Evolutionary conservation across 2,113 vertebrate species (phyloP).

Genomic region (Charina bottae): DNA sequence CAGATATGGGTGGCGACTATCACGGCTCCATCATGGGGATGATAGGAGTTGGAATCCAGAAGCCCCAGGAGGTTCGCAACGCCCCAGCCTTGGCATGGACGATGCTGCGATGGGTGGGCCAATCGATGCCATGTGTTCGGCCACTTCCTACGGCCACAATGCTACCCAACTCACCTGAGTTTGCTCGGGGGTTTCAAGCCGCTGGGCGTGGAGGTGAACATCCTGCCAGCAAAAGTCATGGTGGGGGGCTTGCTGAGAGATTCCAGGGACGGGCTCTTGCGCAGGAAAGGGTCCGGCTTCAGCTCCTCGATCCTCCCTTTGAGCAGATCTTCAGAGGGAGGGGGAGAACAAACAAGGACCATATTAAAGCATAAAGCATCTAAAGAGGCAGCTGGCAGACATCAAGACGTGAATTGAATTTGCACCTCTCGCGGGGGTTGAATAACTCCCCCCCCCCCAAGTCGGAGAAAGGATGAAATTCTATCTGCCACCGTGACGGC

Average conservation of each 20-base stretch:
- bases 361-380: too few species aligned
- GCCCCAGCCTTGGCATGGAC: too few species aligned
- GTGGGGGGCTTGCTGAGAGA: slow-evolving; percentile 86
- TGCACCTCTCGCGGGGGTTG: too few species aligned
- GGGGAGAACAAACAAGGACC: neutral
- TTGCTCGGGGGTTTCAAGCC: slow-evolving; percentile 86
- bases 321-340: slow-evolving; percentile 77
- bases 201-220: slow-evolving; percentile 74
- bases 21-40: too few species aligned
- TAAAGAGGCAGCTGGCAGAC: neutral
- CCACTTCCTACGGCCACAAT: too few species aligned
- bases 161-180: slow-evolving; percentile 80
- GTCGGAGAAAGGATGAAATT: neutral
- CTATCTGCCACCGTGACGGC: neutral
- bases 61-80: too few species aligned
- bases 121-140: too few species aligned
- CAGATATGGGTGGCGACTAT: too few species aligned
- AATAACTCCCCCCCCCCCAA: neutral
- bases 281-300: slow-evolving; percentile 89
- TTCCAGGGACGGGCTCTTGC: slow-evolving; percentile 93
- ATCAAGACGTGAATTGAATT: neutral
- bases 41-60: too few species aligned
- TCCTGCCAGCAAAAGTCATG: slow-evolving; percentile 76
- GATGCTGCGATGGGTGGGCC: too few species aligned
- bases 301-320: slow-evolving; percentile 81